Percentiles rank a stretch among this genome's conserved stretches.
Conservation (phyloP, 2,113 vertebrate genomes). For the Tyrannus savana region DNA sequence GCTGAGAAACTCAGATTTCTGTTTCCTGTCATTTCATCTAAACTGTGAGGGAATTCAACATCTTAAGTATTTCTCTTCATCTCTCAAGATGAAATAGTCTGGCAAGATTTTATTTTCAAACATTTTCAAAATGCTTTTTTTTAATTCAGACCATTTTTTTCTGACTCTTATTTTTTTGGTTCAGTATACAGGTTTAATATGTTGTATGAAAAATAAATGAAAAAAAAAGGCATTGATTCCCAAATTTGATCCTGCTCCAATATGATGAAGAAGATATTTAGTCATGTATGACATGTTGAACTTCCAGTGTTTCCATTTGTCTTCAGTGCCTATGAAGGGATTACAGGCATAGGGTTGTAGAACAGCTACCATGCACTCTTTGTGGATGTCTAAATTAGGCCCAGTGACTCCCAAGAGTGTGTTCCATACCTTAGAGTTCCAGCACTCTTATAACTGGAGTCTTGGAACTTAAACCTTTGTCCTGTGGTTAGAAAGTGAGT, state of each 20-base stretch:
- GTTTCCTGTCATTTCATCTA: background rate
- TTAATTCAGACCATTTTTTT: background rate
- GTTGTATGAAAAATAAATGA: background rate
- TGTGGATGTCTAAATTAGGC: background rate
- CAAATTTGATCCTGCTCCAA: background rate
- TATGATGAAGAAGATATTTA: background rate
- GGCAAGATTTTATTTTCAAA: background rate
- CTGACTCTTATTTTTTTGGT: background rate
- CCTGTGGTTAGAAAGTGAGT: background rate
- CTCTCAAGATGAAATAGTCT: background rate
- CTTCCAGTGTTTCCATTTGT: background rate
- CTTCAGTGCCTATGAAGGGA: background rate
- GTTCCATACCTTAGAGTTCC: background rate
- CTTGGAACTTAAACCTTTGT: background rate
- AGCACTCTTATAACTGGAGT: background rate
- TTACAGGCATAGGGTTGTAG: background rate
- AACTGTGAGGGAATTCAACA: background rate
- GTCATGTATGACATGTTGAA: background rate
- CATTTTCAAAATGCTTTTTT: background rate
- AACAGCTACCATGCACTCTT: background rate
- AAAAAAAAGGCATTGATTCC: background rate
- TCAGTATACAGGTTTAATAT: background rate
- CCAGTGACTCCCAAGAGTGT: background rate
- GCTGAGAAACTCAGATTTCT: background rate
- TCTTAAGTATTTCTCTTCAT: background rate